Evolutionary conservation across 2,113 vertebrate genomes (phyloP).

Genomic region (Vidua macroura): DNA sequence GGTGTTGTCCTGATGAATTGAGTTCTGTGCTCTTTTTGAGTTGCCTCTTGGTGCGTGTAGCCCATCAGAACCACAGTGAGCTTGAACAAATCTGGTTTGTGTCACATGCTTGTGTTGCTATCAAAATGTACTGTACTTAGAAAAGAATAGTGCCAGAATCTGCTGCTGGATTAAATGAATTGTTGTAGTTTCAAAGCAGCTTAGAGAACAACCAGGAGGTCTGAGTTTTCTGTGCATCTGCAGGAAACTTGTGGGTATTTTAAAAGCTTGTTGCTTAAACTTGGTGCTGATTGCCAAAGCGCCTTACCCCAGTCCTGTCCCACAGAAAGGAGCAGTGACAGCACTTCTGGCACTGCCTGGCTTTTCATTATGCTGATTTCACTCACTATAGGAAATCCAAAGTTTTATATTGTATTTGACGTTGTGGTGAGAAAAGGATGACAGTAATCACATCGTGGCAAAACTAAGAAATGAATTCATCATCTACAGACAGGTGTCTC

Average conservation of each 20-base stretch:
- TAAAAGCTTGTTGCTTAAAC: background rate
- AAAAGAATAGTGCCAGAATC: background rate
- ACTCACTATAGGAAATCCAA: conserved; percentile 22
- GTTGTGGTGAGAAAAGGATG: background rate
- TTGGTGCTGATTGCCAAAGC: conserved; percentile 63
- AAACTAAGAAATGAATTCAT: background rate
- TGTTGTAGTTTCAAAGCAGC: conserved; percentile 9
- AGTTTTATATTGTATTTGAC: conserved; percentile 15
- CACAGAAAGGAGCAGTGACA: background rate
- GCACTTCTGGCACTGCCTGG: background rate
- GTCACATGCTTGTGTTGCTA: background rate
- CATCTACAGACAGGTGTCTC: background rate
- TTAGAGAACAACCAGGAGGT: background rate
- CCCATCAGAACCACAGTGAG: conserved; percentile 15
- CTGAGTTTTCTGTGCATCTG: conserved; percentile 8
- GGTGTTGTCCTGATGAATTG: conserved; percentile 1
- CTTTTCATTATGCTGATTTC: background rate
- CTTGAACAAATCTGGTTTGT: conserved; percentile 7
- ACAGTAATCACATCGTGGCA: background rate
- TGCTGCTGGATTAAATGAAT: conserved; percentile 16
- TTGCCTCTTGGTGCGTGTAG: conserved; percentile 4
- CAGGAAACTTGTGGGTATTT: background rate
- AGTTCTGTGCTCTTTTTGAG: conserved; percentile 8
- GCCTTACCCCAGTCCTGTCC: conserved; percentile 26
- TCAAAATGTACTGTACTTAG: conserved; percentile 49